Percentiles rank a stretch among this genome's conserved stretches.
Evolutionary conservation across 2,888 invertebrate genomes (phyloP).

Genomic region (Xylota sylvarum): DNA sequence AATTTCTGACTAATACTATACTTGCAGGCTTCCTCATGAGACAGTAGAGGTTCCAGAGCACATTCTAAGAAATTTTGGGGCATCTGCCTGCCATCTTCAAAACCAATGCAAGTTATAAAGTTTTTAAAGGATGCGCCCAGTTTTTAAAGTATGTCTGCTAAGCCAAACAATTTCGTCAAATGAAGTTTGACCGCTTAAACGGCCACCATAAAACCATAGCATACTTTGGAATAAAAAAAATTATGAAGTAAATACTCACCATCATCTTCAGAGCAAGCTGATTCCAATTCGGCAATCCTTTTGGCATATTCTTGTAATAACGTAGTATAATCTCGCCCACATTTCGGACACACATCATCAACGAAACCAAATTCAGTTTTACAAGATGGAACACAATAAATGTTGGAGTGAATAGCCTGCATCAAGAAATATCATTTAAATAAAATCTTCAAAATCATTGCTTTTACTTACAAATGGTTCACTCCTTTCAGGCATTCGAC

Average conservation of each 20-base stretch:
- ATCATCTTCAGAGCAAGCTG: conserved; percentile 5
- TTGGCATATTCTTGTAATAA: conserved; percentile 33
- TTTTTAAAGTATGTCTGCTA: no score
- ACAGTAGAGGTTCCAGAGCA: no score
- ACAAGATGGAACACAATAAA: conserved; percentile 50
- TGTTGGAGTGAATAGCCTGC: conserved; percentile 37
- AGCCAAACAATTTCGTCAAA: no score
- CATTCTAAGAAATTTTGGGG: no score
- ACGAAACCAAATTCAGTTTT: conserved; percentile 31
- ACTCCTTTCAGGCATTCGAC: conserved; percentile 21
- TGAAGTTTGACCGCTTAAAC: no score
- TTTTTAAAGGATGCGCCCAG: no score
- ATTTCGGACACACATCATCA: conserved; percentile 32
- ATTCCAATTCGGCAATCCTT: conserved; percentile 17
- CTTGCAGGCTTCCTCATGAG: no score
- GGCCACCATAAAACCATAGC: no score
- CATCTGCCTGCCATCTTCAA: no score
- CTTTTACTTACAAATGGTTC: conserved; percentile 27
- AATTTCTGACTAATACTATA: no score
- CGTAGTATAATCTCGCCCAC: conserved; percentile 31
- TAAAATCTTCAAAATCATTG: background rate
- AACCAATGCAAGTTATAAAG: no score
- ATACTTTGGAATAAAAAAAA: no score
- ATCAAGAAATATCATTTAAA: background rate
- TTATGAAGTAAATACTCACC: conserved; percentile 9